phyloP scores from a whole-genome alignment of 2,888 invertebrate genomes.

The Nymphalis c-album region DNA sequence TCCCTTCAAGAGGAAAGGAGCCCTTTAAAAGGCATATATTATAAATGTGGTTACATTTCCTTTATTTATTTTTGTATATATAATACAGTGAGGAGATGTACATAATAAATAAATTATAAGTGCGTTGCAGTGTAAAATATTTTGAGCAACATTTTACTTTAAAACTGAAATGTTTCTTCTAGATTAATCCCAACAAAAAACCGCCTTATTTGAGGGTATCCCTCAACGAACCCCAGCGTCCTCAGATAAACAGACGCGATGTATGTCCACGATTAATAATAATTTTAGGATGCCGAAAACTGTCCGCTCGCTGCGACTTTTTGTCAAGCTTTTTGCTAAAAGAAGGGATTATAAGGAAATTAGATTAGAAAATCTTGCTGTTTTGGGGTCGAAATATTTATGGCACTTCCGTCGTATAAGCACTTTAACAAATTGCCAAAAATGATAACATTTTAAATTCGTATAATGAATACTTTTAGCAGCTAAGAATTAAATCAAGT shows the following conservation, averaged over 20 bases:
- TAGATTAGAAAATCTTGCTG: constrained; percentile 42
- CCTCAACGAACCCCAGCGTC: constrained; percentile 55
- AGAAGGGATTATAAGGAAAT: constrained; percentile 64
- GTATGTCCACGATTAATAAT: constrained; percentile 76
- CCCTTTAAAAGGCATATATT: no score
- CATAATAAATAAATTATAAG: no score
- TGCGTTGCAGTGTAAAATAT: no score
- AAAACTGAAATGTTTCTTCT: constrained; percentile 18
- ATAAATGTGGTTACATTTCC: no score
- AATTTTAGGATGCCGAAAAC: constrained; percentile 72
- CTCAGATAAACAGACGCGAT: constrained; percentile 72
- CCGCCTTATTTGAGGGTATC: constrained; percentile 70
- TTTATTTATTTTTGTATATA: no score
- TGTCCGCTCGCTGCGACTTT: constrained; percentile 49
- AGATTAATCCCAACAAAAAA: constrained; percentile 56
- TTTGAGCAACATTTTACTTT: constrained; percentile 4
- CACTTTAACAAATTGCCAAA: constrained; percentile 10
- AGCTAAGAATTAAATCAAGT: no score
- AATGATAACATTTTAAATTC: neutral
- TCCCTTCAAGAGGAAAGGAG: no score
- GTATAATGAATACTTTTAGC: no score
- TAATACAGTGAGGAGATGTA: no score
- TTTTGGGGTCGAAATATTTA: constrained; percentile 17
- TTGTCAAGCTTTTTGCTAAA: constrained; percentile 45
- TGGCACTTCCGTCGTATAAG: neutral